Conservation (phyloP, 2,888 invertebrate genomes). For the Seira ritae region DNA sequence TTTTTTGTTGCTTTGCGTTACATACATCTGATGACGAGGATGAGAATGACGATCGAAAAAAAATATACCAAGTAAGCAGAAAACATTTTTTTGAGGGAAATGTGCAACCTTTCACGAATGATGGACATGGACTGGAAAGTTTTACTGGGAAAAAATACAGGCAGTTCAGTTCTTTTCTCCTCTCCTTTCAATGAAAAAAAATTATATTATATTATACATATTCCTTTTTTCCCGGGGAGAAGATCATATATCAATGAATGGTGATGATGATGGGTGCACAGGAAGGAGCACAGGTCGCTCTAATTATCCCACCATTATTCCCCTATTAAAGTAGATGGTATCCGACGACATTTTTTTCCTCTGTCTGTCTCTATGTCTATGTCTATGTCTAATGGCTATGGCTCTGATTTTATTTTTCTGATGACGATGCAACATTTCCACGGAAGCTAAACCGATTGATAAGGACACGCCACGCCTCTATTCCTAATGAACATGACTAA, state of each 20-base stretch:
- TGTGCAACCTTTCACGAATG: neutral
- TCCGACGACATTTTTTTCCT: no score
- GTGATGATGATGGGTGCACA: neutral
- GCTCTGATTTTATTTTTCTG: slow-evolving; percentile 6
- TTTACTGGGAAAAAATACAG: neutral
- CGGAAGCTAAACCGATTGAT: slow-evolving; percentile 4
- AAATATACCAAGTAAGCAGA: neutral
- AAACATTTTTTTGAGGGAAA: neutral
- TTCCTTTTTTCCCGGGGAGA: neutral
- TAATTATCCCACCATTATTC: slow-evolving; percentile 62
- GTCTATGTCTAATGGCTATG: no score
- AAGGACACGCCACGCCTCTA: slow-evolving; percentile 51
- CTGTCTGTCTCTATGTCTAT: no score
- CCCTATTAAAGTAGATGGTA: slow-evolving; percentile 46
- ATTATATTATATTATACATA: neutral
- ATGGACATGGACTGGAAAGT: slow-evolving; percentile 1
- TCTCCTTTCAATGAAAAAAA: slow-evolving; percentile 9
- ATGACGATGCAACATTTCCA: slow-evolving; percentile 15
- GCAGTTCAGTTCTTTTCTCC: neutral
- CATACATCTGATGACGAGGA: slow-evolving; percentile 13
- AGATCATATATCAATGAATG: slow-evolving; percentile 34
- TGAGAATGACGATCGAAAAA: neutral
- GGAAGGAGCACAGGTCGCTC: slow-evolving; percentile 50
- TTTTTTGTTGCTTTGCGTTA: neutral
- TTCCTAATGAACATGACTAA: slow-evolving; percentile 50